Evolutionary conservation across 2,888 invertebrate genomes (phyloP).

Genomic region (Torymus auratus): DNA sequence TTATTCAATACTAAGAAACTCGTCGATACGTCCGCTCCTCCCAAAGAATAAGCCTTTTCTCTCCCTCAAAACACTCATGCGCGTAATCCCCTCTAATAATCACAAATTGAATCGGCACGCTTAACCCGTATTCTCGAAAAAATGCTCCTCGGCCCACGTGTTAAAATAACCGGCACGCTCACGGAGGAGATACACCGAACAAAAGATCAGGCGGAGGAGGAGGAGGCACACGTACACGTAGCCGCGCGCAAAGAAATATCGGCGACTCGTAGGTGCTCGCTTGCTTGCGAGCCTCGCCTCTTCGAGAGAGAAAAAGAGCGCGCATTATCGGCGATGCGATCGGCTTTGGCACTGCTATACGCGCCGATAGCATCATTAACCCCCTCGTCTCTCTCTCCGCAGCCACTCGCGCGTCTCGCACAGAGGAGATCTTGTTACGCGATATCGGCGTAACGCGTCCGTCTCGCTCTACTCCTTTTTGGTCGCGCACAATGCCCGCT

Average conservation of each 20-base stretch:
- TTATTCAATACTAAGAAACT: conserved; percentile 32
- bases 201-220: conserved; percentile 54
- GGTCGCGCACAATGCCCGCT: conserved; percentile 72
- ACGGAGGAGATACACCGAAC: conserved; percentile 16
- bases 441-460: conserved; percentile 67
- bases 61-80: too few relatives aligned
- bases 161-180: too few relatives aligned
- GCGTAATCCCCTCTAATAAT: conserved; percentile 14
- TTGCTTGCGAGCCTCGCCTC: conserved; percentile 34
- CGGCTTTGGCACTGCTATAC: conserved; percentile 74
- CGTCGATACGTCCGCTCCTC: neutral
- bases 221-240: conserved; percentile 1
- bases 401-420: conserved; percentile 66
- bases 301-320: conserved; percentile 47
- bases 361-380: conserved; percentile 76
- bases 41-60: too few relatives aligned
- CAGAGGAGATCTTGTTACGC: conserved; percentile 76
- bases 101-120: conserved; percentile 32
- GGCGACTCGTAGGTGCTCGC: conserved; percentile 61
- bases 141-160: too few relatives aligned
- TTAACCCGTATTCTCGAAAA: too few relatives aligned
- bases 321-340: conserved; percentile 74
- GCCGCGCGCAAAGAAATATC: conserved; percentile 67
- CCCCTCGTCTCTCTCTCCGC: conserved; percentile 64
- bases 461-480: conserved; percentile 11